Conservation (phyloP, 1,140 invertebrate species). For the Physella acuta region DNA sequence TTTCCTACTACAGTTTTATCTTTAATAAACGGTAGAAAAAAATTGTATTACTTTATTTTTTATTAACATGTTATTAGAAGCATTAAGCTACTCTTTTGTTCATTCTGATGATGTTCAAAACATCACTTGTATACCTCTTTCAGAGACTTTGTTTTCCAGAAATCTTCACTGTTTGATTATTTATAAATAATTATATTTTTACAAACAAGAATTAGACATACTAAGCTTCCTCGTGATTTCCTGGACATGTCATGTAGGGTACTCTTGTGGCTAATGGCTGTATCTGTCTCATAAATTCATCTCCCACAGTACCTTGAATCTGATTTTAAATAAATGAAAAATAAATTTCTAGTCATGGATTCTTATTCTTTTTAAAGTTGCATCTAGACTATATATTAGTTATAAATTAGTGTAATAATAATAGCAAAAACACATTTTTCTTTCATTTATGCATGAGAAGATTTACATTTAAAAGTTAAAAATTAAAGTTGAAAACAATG, state of each 20-base stretch:
- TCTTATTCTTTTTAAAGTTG: background rate
- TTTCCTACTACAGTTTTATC: no score
- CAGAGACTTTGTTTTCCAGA: no score
- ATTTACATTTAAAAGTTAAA: no score
- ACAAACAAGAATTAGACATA: constrained; percentile 34
- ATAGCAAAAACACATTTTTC: background rate
- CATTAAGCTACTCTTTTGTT: no score
- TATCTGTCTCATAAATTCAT: constrained; percentile 56
- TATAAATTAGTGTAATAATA: background rate
- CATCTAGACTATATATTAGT: background rate
- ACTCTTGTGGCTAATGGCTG: constrained; percentile 52
- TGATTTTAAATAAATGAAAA: constrained; percentile 33
- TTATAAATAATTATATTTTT: background rate
- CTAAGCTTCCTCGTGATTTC: constrained; percentile 58
- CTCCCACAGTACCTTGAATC: constrained; percentile 52
- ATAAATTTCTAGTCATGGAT: background rate
- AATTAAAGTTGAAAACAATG: background rate
- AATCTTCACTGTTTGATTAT: no score
- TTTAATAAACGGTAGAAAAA: no score
- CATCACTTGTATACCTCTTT: no score
- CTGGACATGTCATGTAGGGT: constrained; percentile 59
- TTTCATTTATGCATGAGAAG: no score
- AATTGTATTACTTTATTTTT: no score
- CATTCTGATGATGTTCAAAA: no score
- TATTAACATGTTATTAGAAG: no score